These are phyloP conservation scores for Bradypus variegatus DNA, from an alignment of 2,797 vertebrate genomes.

Conservation along the genomic window DNA sequence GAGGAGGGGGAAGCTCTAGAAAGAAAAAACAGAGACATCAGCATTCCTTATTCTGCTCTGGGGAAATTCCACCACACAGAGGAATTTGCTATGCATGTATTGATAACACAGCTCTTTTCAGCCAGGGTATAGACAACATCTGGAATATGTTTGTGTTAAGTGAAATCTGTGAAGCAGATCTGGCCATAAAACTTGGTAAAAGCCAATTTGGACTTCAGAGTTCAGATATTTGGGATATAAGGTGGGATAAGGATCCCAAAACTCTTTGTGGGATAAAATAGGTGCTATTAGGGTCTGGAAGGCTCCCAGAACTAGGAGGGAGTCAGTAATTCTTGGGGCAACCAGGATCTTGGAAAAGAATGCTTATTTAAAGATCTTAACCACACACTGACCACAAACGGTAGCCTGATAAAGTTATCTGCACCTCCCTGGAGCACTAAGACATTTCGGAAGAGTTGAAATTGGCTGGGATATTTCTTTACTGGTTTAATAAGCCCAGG, in stretches of 20 bases:
- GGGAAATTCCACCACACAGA: not conserved
- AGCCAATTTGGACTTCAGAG: slow-evolving; percentile 47
- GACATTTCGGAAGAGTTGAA: not conserved
- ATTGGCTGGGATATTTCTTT: slow-evolving; percentile 9
- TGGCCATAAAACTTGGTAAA: slow-evolving; percentile 48
- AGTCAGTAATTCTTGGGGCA: not conserved
- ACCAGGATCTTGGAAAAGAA: not conserved
- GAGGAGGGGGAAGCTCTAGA: not conserved
- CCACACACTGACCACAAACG: not conserved
- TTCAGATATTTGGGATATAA: slow-evolving; percentile 46
- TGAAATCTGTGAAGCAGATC: slow-evolving; percentile 26
- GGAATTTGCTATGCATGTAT: not conserved
- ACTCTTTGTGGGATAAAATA: slow-evolving; percentile 14
- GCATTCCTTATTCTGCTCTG: not conserved
- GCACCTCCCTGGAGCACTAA: not conserved
- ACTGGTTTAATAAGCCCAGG: not conserved
- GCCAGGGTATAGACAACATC: not conserved
- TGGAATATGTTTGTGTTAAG: slow-evolving; percentile 34
- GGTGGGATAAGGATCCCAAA: slow-evolving; percentile 22
- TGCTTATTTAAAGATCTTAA: slow-evolving; percentile 18
- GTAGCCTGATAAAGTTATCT: slow-evolving; percentile 2
- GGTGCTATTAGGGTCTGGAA: slow-evolving; percentile 11
- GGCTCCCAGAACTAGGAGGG: slow-evolving; percentile 15
- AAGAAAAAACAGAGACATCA: not conserved
- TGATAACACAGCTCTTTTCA: not conserved